phyloP scores from a whole-genome alignment of 2,113 vertebrate genomes.

The Festucalex cinctus region DNA sequence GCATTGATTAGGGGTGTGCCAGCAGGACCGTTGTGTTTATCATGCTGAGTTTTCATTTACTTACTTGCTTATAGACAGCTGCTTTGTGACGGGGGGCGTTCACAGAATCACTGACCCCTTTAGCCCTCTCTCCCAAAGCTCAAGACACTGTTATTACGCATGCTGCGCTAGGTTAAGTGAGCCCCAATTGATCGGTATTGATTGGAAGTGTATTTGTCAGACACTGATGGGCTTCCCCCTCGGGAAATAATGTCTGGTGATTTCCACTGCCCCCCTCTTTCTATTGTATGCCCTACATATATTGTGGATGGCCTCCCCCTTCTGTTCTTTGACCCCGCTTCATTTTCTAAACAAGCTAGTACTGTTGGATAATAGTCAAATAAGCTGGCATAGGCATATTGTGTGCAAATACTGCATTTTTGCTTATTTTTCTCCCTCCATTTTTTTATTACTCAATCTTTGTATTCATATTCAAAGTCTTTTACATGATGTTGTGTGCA shows the following conservation, averaged over 20 bases:
- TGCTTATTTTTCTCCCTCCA: neutral
- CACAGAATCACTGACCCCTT: slow-evolving; percentile 31
- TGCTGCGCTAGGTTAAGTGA: slow-evolving; percentile 39
- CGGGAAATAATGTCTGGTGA: slow-evolving; percentile 47
- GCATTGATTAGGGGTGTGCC: neutral
- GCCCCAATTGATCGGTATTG: slow-evolving; percentile 60
- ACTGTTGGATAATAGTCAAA: neutral
- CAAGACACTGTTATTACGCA: slow-evolving; percentile 39
- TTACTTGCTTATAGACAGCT: slow-evolving; percentile 20
- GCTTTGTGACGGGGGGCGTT: slow-evolving; percentile 16
- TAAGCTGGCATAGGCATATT: neutral
- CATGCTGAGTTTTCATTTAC: slow-evolving; percentile 8
- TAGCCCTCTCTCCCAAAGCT: neutral
- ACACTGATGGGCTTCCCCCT: slow-evolving; percentile 54
- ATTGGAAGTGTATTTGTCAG: slow-evolving; percentile 56
- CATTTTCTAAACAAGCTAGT: slow-evolving; percentile 21
- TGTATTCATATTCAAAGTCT: neutral
- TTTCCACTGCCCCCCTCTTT: slow-evolving; percentile 15
- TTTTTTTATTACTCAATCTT: neutral
- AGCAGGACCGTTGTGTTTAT: neutral
- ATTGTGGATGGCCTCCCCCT: slow-evolving; percentile 12
- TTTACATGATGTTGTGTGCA: neutral
- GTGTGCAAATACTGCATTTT: neutral
- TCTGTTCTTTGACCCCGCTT: slow-evolving; percentile 5
- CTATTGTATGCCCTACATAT: slow-evolving; percentile 27